phyloP scores from a whole-genome alignment of 1,140 invertebrate genomes.

The Drosophila parabipectinata region DNA sequence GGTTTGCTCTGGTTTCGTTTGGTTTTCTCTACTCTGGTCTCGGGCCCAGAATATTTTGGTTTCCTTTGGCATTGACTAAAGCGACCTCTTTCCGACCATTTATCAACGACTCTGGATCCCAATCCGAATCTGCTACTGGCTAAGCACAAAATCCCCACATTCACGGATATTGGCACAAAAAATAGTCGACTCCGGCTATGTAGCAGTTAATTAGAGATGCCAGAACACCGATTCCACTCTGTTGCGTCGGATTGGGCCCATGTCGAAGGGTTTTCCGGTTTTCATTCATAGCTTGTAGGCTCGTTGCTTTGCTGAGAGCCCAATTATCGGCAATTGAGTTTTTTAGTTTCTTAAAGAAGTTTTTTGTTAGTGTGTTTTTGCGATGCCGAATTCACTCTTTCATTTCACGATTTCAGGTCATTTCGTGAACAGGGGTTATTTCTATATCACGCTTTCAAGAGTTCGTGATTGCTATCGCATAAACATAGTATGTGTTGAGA shows the following conservation, averaged over 20 bases:
- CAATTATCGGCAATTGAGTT: neutral
- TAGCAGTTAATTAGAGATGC: slow-evolving; percentile 53
- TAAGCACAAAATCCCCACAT: neutral
- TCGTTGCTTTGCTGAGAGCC: slow-evolving; percentile 1
- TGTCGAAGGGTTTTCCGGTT: slow-evolving; percentile 28
- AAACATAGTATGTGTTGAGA: too few species aligned
- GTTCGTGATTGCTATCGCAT: too few species aligned
- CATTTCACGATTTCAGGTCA: too few species aligned
- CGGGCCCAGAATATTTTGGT: slow-evolving; percentile 17
- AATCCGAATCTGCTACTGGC: slow-evolving; percentile 27
- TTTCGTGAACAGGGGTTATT: too few species aligned
- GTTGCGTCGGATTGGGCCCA: neutral
- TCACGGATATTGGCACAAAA: slow-evolving; percentile 5
- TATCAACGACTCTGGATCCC: slow-evolving; percentile 48
- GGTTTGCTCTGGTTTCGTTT: slow-evolving; percentile 16
- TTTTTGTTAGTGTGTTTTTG: too few species aligned
- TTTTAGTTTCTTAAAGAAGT: neutral
- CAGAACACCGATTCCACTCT: neutral
- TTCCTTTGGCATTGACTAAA: slow-evolving; percentile 32
- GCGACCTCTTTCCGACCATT: slow-evolving; percentile 42
- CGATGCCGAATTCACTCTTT: too few species aligned
- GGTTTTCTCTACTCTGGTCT: neutral
- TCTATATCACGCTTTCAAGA: too few species aligned
- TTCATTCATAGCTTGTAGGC: slow-evolving; percentile 18
- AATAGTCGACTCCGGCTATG: slow-evolving; percentile 1